phyloP scores from a whole-genome alignment of 2,888 invertebrate genomes.

The Hanleya hanleyi region DNA sequence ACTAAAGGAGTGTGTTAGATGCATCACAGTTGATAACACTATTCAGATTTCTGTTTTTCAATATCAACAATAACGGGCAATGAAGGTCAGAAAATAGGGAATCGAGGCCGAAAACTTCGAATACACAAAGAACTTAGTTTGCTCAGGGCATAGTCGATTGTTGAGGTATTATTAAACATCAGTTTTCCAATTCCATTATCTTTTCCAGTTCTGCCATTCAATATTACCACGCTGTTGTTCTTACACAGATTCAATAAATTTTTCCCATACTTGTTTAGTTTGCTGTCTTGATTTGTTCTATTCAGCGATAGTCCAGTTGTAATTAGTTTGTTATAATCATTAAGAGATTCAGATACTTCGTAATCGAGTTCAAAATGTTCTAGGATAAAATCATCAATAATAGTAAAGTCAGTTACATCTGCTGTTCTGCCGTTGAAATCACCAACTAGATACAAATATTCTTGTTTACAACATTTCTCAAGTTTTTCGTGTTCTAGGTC shows the following conservation, averaged over 20 bases:
- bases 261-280: not conserved
- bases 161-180: not conserved
- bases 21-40: too few relatives aligned
- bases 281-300: not conserved
- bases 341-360: not conserved
- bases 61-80: not conserved
- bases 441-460: not conserved
- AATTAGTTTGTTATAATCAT: not conserved
- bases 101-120: not conserved
- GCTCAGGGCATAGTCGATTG: not conserved
- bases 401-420: not conserved
- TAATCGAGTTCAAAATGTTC: not conserved
- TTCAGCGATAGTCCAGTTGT: not conserved
- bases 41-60: too few relatives aligned
- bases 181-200: not conserved
- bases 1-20: too few relatives aligned
- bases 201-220: not conserved
- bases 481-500: not conserved
- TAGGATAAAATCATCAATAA: not conserved
- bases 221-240: not conserved
- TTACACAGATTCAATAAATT: not conserved
- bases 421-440: constrained; percentile 2
- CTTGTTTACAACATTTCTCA: not conserved
- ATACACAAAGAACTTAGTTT: not conserved
- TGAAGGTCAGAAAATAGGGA: not conserved